Base-by-base conservation (phyloP, 2,888 invertebrate genomes). In the Stramonita haemastoma region DNA sequence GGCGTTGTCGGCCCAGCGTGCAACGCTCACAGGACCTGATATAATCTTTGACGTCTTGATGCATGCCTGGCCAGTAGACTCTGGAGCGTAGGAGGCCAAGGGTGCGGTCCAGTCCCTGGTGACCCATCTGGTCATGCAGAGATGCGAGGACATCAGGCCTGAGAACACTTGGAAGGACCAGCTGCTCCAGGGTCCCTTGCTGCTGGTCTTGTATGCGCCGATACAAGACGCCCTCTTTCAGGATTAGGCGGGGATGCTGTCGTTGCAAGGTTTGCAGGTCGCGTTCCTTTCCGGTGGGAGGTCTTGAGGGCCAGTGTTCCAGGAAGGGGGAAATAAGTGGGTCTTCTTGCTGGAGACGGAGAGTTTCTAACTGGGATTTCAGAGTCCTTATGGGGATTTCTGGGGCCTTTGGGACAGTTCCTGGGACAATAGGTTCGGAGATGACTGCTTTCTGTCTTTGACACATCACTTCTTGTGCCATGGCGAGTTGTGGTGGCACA, bases 61-160 rank as follows among this genome's bases (percentile, higher is more conserved):
- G 57, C 91, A 92, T 91, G n/a, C 90, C 89, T 34, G 90, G 90
- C 93, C 93, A 93, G 87, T 89, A 93, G 79, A 89, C 92, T 84
- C 93, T 90, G 19, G 32, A 34, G 32, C 87, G 34, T 6, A 92
- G 57, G 4, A 92, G 36, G 4, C 34, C 73, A 19, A 90, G 86
- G 22, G 92, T 92, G n/a, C 91, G 79, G 60, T 92, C 92, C 15
- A 87, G 17, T 15, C 92, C 90, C 60, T 90, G 91, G 66, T 93
- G 92, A 57, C 92, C 92, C 8, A 66, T 77, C n/a, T 90, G 56
- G 77, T 93, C 90, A 66, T 92, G 91, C 19, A 89, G 22, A 8
- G 66, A 13, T 11, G 60, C 66, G 17, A 92, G 36, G 22, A 89
- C 77, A 32, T 70, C 60, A 8, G 56, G 84, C 5, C 26, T 60